Evolutionary conservation across 2,888 invertebrate species (phyloP).

Genomic region (Eupithecia exiguata): DNA sequence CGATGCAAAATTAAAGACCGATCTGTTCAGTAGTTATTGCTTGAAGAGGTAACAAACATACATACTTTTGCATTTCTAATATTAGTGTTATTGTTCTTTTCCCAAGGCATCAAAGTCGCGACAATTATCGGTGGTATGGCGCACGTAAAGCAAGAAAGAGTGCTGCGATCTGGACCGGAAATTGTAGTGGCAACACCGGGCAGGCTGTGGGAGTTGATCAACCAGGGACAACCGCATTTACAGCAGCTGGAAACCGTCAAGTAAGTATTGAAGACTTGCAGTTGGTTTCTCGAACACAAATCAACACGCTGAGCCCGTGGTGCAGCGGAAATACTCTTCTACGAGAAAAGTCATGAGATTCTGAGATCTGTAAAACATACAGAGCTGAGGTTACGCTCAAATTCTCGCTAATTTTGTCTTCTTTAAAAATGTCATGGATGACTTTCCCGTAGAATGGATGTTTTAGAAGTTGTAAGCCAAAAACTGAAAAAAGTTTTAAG

Average conservation of each 20-base stretch:
- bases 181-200: conserved; percentile 99
- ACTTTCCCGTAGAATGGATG: no score
- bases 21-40: background rate
- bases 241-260: conserved; percentile 88
- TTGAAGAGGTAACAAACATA: background rate
- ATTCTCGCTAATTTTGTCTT: no score
- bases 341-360: no score
- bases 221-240: conserved; percentile 90
- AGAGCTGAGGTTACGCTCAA: no score
- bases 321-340: no score
- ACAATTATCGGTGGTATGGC: conserved; percentile 97
- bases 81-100: background rate
- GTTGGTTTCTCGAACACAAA: no score
- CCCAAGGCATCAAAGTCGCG: conserved; percentile 86
- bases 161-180: conserved; percentile 93
- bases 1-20: no score
- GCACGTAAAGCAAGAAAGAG: conserved; percentile 95
- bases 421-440: no score
- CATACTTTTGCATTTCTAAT: background rate
- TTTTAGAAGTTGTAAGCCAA: no score
- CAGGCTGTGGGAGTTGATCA: conserved; percentile 96
- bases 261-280: conserved; percentile 65
- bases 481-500: no score
- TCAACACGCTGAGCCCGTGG: no score
- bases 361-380: no score